Base-by-base conservation (phyloP, 2,113 vertebrate genomes). In the Mustela nigripes region DNA sequence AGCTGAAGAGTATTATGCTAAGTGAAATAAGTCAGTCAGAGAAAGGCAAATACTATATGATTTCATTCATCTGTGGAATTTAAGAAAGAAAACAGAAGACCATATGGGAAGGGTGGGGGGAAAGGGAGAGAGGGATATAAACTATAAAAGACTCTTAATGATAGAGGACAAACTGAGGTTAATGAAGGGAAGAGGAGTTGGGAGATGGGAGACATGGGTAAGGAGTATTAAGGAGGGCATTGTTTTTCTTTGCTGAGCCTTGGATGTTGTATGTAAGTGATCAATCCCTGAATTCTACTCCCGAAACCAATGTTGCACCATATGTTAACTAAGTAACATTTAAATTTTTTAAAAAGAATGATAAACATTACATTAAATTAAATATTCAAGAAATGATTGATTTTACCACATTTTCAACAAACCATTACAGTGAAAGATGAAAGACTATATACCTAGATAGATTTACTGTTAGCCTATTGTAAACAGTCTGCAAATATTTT, bases 361-460 rank as follows among this genome's bases (percentile, higher is more conserved):
- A 33, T 67, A 33, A 69, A 69, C 36, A 36, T 21, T 69, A 69
- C 36, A 69, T 69, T 69, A 69, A n/a, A 36, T 69, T 21, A 69
- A 69, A 36, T 69, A 69, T 69, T 69, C 33, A 7, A 69, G n/a
- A 69, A 69, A 19, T 18, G 67, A 93, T 91, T 73, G 11, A 11
- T 76, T 96, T 95, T 69, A 56, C 8, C 31, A 63, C 45, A 33
- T 48, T 88, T 92, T 94, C 53, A 78, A 73, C 58, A 81, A 87
- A 76, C n/a, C 22, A 73, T 81, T 95, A 53, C 18, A 84, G 21
- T 53, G 69, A 96, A 97, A 94, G 42, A 73, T 62, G 45, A 93
- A 96, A 67, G 28, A 67, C 14, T 84, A 45, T 24, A 58, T 21
- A 74, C 19, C 48, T 81, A 89, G 48, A 53, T 60, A 95, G 58